Conservation (phyloP, 2,888 invertebrate genomes). For the Calameuta filiformis region DNA sequence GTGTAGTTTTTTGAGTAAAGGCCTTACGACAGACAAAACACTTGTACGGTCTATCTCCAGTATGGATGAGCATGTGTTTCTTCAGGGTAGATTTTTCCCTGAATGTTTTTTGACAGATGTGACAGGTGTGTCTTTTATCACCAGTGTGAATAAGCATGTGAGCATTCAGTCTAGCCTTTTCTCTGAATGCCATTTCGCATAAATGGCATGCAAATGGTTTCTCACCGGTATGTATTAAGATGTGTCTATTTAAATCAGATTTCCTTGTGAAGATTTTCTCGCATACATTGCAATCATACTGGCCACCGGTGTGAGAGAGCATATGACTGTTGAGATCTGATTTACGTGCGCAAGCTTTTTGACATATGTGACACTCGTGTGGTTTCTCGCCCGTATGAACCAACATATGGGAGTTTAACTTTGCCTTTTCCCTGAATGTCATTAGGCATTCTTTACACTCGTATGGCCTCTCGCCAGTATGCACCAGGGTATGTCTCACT, state of each 20-base stretch:
- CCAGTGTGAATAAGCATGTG: slow-evolving; percentile 59
- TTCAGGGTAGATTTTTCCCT: slow-evolving; percentile 53
- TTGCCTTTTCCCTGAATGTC: slow-evolving; percentile 61
- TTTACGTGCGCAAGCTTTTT: slow-evolving; percentile 60
- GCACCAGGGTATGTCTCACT: slow-evolving; percentile 60
- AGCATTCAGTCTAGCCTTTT: slow-evolving; percentile 57
- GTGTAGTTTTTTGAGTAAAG: slow-evolving; percentile 55
- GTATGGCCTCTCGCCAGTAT: slow-evolving; percentile 60
- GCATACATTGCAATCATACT: slow-evolving; percentile 61
- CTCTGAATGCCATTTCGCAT: slow-evolving; percentile 60
- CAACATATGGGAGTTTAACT: slow-evolving; percentile 61
- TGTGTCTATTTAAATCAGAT: slow-evolving; percentile 59
- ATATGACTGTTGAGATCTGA: slow-evolving; percentile 62
- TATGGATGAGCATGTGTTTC: slow-evolving; percentile 58
- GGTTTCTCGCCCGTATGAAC: slow-evolving; percentile 62
- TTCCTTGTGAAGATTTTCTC: slow-evolving; percentile 61
- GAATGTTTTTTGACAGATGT: slow-evolving; percentile 57
- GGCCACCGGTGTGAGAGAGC: slow-evolving; percentile 60
- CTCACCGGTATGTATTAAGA: slow-evolving; percentile 58
- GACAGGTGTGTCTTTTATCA: slow-evolving; percentile 55
- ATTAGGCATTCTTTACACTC: slow-evolving; percentile 62
- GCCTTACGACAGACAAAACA: slow-evolving; percentile 58
- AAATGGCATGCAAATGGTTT: slow-evolving; percentile 57
- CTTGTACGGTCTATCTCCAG: slow-evolving; percentile 55
- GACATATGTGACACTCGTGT: slow-evolving; percentile 60